Percentiles rank a stretch among this genome's conserved stretches.
Evolutionary conservation across 2,797 vertebrate species (phyloP).

Genomic region (Chrosomus eos): DNA sequence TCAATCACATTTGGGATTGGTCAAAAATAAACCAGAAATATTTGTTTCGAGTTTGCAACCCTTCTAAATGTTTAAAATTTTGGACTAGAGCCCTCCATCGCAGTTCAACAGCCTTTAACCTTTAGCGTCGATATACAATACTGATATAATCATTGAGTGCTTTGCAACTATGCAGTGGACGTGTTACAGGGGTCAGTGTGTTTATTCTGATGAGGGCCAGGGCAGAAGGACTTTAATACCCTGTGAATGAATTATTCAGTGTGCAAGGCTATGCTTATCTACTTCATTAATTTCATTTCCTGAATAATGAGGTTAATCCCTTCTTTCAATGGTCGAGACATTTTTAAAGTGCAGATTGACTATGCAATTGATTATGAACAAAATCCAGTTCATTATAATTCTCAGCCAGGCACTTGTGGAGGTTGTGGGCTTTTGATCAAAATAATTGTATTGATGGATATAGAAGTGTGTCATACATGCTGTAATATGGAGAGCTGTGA

Average conservation of each 20-base stretch:
- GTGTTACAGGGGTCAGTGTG: slow-evolving; percentile 15
- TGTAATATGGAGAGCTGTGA: not conserved
- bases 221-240: slow-evolving; percentile 25
- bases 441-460: slow-evolving; percentile 1
- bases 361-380: slow-evolving; percentile 43
- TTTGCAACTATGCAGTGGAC: not conserved
- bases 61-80: not conserved
- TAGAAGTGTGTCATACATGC: not conserved
- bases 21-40: not conserved
- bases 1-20: not conserved
- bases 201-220: slow-evolving; percentile 42
- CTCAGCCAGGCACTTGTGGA: slow-evolving; percentile 28
- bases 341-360: slow-evolving; percentile 44
- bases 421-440: slow-evolving; percentile 16
- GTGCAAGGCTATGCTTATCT: slow-evolving; percentile 29
- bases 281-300: slow-evolving; percentile 55
- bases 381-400: slow-evolving; percentile 35
- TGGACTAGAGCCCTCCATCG: not conserved
- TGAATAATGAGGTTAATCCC: slow-evolving; percentile 54
- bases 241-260: slow-evolving; percentile 43
- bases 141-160: slow-evolving; percentile 9
- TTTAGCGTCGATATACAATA: slow-evolving; percentile 9
- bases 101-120: slow-evolving; percentile 20
- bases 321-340: slow-evolving; percentile 35
- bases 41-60: not conserved